Evolutionary conservation across 2,888 invertebrate species (phyloP), one percentile per base, ranked within the genome.

Genomic region (Orthonevra nobilis): DNA sequence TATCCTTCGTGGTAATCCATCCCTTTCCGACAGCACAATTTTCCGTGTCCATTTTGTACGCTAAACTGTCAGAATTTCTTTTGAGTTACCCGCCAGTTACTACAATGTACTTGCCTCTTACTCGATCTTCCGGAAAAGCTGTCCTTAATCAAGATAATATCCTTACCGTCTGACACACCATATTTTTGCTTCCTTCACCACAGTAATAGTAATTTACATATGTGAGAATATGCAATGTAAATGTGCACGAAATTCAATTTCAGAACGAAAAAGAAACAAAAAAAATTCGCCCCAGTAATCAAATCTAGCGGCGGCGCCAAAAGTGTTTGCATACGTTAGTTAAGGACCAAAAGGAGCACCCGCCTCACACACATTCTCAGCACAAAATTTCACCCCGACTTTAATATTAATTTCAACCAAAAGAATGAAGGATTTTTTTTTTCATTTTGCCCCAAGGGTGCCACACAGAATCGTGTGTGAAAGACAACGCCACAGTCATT

Each of bases 401-500:
- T 46, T 42, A 40, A 40, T 60, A 61, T 68, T 68, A 68, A 68
- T 61, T 46, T 32, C 52, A 15, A 23, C 17, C 38, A 46, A 14
- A 23, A 52, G 44, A 42, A 58, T 48, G 46, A 38, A 52, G 34
- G 9, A 64, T 42, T 19, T 42, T 14, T 32, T 23, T 23, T 23
- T 4, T 23, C 5, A 54, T 58, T 66, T 54, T 38, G 46, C 30
- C 50, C 38, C 14, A 2, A 46, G 60, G 58, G 30, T 10, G 52
- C 19, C 26, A 54, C 44, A 44, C 66, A 32, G 30, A 15, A 36
- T 54, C 40, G 68, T 48, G n/a, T n/a, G 52, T 68, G 52, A 74
- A 68, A 61, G 46, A 60, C 32, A 61, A 74, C 60, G 61, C n/a
- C 60, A 68, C 46, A 34, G 23, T n/a, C n/a, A n/a, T n/a, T n/a